Evolutionary conservation across 2,797 vertebrate species (phyloP).

Genomic region (Xenops minutus): DNA sequence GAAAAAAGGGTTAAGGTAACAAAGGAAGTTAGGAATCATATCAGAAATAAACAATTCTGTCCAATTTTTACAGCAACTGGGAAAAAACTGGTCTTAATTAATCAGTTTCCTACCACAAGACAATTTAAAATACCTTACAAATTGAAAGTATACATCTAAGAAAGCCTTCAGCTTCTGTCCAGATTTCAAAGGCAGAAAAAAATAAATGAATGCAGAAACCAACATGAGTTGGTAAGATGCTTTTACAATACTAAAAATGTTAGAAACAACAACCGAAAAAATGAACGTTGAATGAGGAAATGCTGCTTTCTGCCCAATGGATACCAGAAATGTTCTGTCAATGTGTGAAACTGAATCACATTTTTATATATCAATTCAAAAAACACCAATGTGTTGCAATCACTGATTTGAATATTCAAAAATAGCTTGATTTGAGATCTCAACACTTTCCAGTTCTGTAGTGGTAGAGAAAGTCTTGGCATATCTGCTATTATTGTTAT

Average conservation of each 20-base stretch:
- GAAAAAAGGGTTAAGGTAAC: not conserved
- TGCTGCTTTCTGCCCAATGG: not conserved
- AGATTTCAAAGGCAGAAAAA: not conserved
- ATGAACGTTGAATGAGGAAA: not conserved
- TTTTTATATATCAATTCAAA: not conserved
- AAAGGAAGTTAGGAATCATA: not conserved
- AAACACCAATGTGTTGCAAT: not conserved
- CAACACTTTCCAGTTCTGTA: not conserved
- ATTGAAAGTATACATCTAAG: not conserved
- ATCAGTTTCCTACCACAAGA: not conserved
- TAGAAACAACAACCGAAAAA: not conserved
- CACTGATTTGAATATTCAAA: not conserved
- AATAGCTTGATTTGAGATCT: not conserved
- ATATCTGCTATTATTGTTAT: not conserved
- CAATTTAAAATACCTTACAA: not conserved
- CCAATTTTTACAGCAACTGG: not conserved
- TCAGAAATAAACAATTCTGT: not conserved
- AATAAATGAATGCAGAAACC: not conserved
- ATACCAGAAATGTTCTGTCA: not conserved
- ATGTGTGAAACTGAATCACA: not conserved
- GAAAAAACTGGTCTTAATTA: not conserved
- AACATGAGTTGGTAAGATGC: not conserved
- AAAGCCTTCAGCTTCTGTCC: not conserved
- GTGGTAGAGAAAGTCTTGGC: not conserved
- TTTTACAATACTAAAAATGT: not conserved